Evolutionary conservation across 2,797 vertebrate species (phyloP), one percentile per base, ranked within the genome.

Genomic region (Caiman crocodilus): DNA sequence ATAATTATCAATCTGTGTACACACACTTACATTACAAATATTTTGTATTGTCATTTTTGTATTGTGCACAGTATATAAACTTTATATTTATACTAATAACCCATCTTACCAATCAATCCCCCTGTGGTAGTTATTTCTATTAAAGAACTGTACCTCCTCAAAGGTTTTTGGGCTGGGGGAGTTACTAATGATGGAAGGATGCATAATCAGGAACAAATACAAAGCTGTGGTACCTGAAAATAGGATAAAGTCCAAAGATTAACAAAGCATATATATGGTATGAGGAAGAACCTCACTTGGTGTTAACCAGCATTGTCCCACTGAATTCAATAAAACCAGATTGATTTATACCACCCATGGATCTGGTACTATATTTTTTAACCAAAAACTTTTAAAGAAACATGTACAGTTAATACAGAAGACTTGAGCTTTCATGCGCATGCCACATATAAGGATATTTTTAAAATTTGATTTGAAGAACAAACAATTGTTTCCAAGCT

Each of bases 141-240:
- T 99, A 98, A 99, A 99, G 98, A 99, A 99, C 98, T 99, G 99
- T 98, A 99, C 99, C 98, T 99, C 99, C 98, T 99, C 99, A 94
- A 99, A 99, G 79, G 99, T 99, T 98, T 99, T 99, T 95, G 98
- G 98, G 97, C 99, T 99, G 97, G 99, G 99, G 96, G 99, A 99
- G 98, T 99, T 99, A 97, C 99, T 99, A 97, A 99, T 99, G 98
- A 99, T 99, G 97, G 99, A 99, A 93, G 99, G 99, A 98, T 99
- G 99, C 99, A 99, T 99, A 97, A 99, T 98, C 93, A 99, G 98
- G 98, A 99, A 99, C 98, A 99, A 98, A 98, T 99, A 99, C 98
- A 99, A 98, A 88, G 99, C 99, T 82, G 99, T 99, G 92, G 99
- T 99, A 97, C 99, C 99, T 99, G 98, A 28, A 97, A 97, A 96